A percentile compares a stretch with the other conserved stretches of the same genome.
phyloP scores from a whole-genome alignment of 2,113 vertebrate genomes.

The Bombycilla garrulus region DNA sequence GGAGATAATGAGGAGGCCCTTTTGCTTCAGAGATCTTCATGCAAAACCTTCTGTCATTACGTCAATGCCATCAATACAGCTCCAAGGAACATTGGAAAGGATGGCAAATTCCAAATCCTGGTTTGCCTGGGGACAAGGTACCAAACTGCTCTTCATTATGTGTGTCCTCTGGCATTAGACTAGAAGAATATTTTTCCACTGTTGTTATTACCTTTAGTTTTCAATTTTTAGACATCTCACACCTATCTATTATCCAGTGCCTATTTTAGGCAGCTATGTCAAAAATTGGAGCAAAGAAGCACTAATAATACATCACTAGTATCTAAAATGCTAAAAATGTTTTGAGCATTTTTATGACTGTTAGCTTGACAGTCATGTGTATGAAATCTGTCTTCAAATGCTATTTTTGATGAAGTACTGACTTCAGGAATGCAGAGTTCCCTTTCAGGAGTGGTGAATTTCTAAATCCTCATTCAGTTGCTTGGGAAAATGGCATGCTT shows the following conservation, averaged over 20 bases:
- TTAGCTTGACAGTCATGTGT: not conserved
- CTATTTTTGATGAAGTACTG: not conserved
- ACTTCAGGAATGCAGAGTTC: not conserved
- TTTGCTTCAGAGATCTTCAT: conserved; percentile 78
- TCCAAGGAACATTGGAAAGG: conserved; percentile 92
- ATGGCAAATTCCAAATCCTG: conserved; percentile 95
- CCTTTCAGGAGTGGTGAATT: not conserved
- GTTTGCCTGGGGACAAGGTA: conserved; percentile 95
- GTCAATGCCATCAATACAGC: conserved; percentile 88
- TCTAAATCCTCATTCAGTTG: not conserved
- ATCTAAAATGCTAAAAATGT: not conserved
- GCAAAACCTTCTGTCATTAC: conserved; percentile 88
- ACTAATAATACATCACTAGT: not conserved
- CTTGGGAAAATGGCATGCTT: not conserved
- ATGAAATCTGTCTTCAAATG: not conserved
- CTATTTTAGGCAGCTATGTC: not conserved
- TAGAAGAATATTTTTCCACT: not conserved
- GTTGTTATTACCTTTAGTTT: not conserved
- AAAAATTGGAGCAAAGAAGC: not conserved
- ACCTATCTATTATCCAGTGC: not conserved
- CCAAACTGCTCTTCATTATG: not conserved
- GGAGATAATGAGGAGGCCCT: conserved; percentile 81
- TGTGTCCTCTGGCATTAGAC: not conserved
- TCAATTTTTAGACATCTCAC: not conserved
- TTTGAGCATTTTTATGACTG: not conserved